These are phyloP conservation scores for Drosophila seclusa DNA, from an alignment of 2,888 invertebrate species.

Conservation along the genomic window DNA sequence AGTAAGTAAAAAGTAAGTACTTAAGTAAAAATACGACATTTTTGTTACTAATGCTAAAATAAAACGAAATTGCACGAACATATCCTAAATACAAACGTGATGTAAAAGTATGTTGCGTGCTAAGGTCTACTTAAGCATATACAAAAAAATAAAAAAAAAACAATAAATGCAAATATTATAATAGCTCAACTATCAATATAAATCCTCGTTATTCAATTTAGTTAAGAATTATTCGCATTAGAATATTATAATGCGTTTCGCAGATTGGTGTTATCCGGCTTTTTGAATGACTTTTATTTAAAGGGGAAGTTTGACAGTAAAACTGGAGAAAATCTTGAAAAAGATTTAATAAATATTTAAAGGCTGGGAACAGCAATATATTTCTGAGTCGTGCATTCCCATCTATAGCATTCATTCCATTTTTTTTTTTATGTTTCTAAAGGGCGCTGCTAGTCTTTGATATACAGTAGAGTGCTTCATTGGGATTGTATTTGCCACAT, in stretches of 20 bases:
- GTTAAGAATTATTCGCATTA: neutral
- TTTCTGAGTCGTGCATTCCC: neutral
- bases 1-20: no score
- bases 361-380: neutral
- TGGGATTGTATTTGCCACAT: slow-evolving; percentile 12
- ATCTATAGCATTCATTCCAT: neutral
- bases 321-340: neutral
- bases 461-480: slow-evolving; percentile 5
- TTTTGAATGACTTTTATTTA: neutral
- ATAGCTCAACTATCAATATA: neutral
- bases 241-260: neutral
- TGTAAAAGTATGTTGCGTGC: neutral
- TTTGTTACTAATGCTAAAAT: neutral
- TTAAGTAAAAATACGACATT: neutral
- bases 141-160: neutral
- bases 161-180: neutral
- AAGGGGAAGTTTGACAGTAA: neutral
- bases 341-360: neutral
- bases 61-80: neutral
- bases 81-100: neutral
- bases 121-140: neutral
- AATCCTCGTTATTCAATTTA: neutral
- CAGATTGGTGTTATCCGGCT: neutral
- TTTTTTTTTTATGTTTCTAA: neutral
- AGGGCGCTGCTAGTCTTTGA: neutral